A percentile compares a stretch with the other conserved stretches of the same genome.
Evolutionary conservation across 2,113 vertebrate genomes (phyloP).

Genomic region (Aix galericulata): DNA sequence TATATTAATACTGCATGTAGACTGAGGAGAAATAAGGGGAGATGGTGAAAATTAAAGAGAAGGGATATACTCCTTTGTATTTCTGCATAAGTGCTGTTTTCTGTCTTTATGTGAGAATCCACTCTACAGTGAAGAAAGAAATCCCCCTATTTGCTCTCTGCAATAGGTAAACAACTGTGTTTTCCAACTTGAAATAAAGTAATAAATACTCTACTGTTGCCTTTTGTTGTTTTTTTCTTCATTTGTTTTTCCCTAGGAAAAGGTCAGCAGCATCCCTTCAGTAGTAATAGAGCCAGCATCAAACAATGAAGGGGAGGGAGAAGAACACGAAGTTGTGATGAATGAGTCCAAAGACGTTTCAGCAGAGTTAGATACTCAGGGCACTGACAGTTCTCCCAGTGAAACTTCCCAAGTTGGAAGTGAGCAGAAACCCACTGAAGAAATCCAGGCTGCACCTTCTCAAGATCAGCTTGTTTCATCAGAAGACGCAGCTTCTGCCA

Average conservation of each 20-base stretch:
- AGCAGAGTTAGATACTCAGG: neutral
- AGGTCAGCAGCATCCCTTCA: conserved; percentile 87
- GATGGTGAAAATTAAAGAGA: neutral
- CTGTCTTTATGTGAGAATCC: neutral
- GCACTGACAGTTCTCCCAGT: neutral
- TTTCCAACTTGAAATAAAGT: neutral
- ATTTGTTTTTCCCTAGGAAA: conserved; percentile 76
- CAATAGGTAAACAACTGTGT: neutral
- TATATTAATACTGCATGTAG: neutral
- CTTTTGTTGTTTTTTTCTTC: neutral
- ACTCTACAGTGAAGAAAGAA: neutral
- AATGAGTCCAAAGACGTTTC: conserved; percentile 20
- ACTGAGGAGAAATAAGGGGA: neutral
- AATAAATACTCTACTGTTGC: neutral
- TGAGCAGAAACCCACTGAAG: conserved; percentile 65
- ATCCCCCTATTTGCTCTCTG: neutral
- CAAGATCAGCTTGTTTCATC: conserved; percentile 18
- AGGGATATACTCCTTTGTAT: neutral
- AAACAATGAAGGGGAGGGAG: conserved; percentile 92
- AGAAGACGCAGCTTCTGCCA: conserved; percentile 34
- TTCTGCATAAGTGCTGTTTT: neutral
- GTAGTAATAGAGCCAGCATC: conserved; percentile 95
- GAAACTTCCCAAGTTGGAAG: conserved; percentile 48
- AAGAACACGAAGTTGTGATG: conserved; percentile 45
- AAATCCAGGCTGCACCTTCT: neutral